Evolutionary conservation across 1,140 invertebrate genomes (phyloP).

Genomic region (Kradibia gibbosae): DNA sequence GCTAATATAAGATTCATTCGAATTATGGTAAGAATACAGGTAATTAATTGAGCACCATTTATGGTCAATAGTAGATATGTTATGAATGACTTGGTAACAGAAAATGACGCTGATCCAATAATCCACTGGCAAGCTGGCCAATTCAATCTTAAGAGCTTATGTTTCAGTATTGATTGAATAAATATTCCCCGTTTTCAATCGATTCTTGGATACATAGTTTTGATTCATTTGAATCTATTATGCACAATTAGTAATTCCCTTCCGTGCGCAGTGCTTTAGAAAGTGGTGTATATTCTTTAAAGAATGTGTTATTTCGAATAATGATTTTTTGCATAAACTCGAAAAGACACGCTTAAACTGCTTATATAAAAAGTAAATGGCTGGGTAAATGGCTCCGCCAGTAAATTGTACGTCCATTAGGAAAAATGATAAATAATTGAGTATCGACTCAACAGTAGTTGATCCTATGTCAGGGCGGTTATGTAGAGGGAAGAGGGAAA

Average conservation of each 20-base stretch:
- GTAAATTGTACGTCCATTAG: background rate
- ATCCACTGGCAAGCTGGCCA: constrained; percentile 31
- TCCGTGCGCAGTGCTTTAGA: no score
- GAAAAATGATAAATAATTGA: constrained; percentile 22
- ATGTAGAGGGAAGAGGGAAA: background rate
- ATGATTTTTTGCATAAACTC: background rate
- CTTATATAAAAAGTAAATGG: background rate
- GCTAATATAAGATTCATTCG: constrained; percentile 16
- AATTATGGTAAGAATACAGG: background rate
- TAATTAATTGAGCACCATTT: constrained; percentile 32
- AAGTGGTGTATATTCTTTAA: background rate
- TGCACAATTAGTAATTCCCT: background rate
- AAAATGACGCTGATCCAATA: constrained; percentile 46
- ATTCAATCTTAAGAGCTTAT: constrained; percentile 41
- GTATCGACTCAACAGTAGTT: constrained; percentile 33
- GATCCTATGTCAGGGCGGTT: background rate
- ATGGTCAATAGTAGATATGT: constrained; percentile 30
- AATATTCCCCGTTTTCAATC: constrained; percentile 10
- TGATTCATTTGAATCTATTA: background rate
- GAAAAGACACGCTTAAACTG: background rate
- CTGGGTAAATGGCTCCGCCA: background rate
- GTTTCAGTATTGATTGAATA: constrained; percentile 12
- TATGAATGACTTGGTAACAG: constrained; percentile 34
- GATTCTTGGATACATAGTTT: constrained; percentile 13
- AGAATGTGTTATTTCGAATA: background rate